phyloP scores from a whole-genome alignment of 1,140 invertebrate genomes.

The Cydia strobilella region DNA sequence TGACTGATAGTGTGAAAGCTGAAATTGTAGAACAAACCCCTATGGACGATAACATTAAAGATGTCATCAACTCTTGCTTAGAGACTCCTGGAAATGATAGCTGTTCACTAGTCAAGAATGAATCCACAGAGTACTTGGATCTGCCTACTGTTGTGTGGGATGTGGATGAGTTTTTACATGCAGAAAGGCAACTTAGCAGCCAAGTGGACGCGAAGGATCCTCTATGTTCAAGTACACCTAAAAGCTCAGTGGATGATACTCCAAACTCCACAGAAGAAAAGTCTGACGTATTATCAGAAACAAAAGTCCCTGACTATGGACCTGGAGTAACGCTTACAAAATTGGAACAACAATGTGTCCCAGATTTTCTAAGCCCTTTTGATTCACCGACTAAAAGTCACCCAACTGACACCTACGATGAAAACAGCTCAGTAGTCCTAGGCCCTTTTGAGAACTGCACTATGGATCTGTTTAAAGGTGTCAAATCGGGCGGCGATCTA shows the following conservation, averaged over 20 bases:
- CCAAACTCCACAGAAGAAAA: constrained; percentile 45
- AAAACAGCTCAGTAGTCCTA: constrained; percentile 79
- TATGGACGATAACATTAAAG: constrained; percentile 51
- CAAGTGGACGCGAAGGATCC: constrained; percentile 46
- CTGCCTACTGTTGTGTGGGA: constrained; percentile 62
- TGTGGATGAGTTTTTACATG: constrained; percentile 60
- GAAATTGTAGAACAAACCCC: constrained; percentile 47
- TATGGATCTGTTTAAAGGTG: constrained; percentile 78
- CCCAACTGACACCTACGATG: constrained; percentile 70
- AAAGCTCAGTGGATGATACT: constrained; percentile 51
- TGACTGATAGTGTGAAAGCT: constrained; percentile 57
- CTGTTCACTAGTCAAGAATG: constrained; percentile 51
- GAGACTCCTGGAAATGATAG: constrained; percentile 42
- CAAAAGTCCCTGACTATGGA: constrained; percentile 54
- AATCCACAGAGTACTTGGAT: constrained; percentile 71
- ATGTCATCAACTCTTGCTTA: constrained; percentile 50
- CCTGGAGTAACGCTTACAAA: constrained; percentile 55
- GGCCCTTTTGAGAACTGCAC: constrained; percentile 81
- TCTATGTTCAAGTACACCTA: constrained; percentile 61
- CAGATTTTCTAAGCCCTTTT: constrained; percentile 65
- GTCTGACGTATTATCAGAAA: constrained; percentile 46
- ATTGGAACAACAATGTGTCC: constrained; percentile 61
- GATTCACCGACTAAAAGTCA: constrained; percentile 74
- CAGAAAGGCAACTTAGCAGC: constrained; percentile 56
- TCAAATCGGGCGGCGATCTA: constrained; percentile 68